A percentile compares a stretch with the other conserved stretches of the same genome.
These are phyloP conservation scores for Spheniscus humboldti DNA, from an alignment of 2,797 vertebrate genomes.

Conservation along the genomic window DNA sequence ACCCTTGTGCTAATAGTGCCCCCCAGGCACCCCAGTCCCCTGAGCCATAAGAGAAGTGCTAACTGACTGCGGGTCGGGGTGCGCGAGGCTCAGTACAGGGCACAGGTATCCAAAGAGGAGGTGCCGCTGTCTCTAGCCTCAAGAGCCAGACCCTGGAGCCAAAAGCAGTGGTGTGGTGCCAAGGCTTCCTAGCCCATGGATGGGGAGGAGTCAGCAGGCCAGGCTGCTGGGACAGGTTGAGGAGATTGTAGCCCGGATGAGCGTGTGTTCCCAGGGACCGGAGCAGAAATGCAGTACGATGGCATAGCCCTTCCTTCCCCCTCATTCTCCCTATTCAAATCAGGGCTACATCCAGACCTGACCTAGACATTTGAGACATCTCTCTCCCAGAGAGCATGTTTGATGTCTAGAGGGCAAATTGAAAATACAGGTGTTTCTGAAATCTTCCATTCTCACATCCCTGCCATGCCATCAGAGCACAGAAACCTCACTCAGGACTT, in stretches of 20 bases:
- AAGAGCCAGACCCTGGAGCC: neutral
- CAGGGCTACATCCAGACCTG: neutral
- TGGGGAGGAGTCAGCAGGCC: neutral
- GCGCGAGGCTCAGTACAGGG: neutral
- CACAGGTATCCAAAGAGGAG: neutral
- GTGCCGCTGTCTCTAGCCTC: neutral
- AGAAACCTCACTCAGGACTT: neutral
- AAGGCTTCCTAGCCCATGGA: neutral
- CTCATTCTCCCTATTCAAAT: accelerated
- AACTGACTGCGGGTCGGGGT: accelerated
- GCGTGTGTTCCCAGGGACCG: neutral
- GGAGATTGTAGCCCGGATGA: neutral
- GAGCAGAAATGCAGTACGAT: neutral
- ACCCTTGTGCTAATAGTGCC: neutral
- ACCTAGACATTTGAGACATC: neutral
- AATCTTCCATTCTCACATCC: neutral
- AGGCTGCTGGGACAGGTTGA: neutral
- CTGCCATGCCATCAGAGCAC: neutral
- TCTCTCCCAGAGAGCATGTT: neutral
- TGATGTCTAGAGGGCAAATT: neutral
- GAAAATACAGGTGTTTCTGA: neutral
- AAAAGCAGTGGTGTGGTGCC: neutral
- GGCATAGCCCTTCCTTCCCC: neutral
- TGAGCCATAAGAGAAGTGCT: accelerated
- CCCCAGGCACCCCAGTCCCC: neutral